Base-by-base conservation (phyloP, 2,113 vertebrate genomes). In the Thryonomys swinderianus region DNA sequence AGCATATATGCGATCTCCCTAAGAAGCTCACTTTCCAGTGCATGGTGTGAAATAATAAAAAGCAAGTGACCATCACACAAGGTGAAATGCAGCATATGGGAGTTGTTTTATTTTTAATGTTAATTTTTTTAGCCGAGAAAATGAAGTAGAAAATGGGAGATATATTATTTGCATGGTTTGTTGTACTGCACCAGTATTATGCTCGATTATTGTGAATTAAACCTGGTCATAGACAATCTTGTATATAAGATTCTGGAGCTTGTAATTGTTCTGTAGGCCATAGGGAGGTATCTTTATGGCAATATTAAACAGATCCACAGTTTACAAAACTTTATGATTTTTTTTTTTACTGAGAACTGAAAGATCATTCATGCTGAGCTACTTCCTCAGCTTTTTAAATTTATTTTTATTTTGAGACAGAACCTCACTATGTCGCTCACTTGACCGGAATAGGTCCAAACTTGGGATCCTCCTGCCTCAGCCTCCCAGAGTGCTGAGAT, bases 301-400 rank as follows among this genome's bases (percentile, higher is more conserved):
- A 37, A 95, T 18, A 83, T 67, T 76, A 48, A 94, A 87, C 23
- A 88, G 27, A 89, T 5, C 34, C 42, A 3, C 1, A 32, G 59
- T 57, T 86, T 89, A 53, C 5, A 21, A 83, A 95, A 88, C 57
- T 34, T 51, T 83, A 73, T n/a, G n/a, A 32, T 42, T 86, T 93
- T 67, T 82, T 51, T 53, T 78, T 7, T 6, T 78, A 34, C 48
- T 53, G 48, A n/a, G 2, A 30, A 78, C 8, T 78, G 30, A 34
- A 78, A 78, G 30, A 48, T 34, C 48, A 32, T 51, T 74, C 40
- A 45, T 7, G 13, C 40, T 74, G 40, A 74, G 40, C 40, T 71
- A 45, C 5, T 27, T 74, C 40, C 12, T 45, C 30, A 53, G 32
- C 3, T 14, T 4, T 20, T 78, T 78, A 53, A 34, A 78, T 78